Evolutionary conservation across 2,888 invertebrate genomes (phyloP).

Genomic region (Crocallis elinguaria): DNA sequence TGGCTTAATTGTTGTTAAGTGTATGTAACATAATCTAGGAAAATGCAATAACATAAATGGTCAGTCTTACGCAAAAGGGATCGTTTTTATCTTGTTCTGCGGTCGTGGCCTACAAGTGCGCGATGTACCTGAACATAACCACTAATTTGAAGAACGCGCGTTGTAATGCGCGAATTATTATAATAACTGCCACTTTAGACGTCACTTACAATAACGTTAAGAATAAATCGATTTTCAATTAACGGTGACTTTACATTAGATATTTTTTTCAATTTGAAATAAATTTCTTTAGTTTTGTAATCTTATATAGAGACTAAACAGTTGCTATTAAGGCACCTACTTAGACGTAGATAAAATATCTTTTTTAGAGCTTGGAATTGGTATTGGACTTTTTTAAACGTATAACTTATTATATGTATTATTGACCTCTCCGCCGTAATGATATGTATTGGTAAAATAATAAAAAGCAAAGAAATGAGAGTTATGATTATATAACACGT

Average conservation of each 20-base stretch:
- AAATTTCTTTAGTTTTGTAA: no score
- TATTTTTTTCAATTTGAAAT: no score
- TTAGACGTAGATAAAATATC: no score
- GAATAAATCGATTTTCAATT: slow-evolving; percentile 19
- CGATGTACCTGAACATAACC: slow-evolving; percentile 22
- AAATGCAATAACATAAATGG: no score
- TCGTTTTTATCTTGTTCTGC: not conserved
- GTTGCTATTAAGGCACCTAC: no score
- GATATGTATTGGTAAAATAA: not conserved
- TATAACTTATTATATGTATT: not conserved
- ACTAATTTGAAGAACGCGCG: slow-evolving; percentile 24
- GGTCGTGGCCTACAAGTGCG: slow-evolving; percentile 29
- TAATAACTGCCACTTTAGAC: slow-evolving; percentile 33
- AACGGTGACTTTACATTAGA: not conserved
- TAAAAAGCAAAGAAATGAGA: not conserved
- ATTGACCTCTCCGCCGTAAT: not conserved
- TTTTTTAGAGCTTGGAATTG: no score
- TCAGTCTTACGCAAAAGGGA: no score
- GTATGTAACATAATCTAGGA: no score
- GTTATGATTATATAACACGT: not conserved
- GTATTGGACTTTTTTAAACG: no score
- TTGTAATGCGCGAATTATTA: slow-evolving; percentile 34
- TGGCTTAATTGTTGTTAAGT: no score
- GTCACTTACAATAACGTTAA: slow-evolving; percentile 10
- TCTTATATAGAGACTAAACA: no score